Evolutionary conservation across 2,888 invertebrate species (phyloP), one percentile per base, ranked within the genome.

Genomic region (Cryptocheilus praepositus): DNA sequence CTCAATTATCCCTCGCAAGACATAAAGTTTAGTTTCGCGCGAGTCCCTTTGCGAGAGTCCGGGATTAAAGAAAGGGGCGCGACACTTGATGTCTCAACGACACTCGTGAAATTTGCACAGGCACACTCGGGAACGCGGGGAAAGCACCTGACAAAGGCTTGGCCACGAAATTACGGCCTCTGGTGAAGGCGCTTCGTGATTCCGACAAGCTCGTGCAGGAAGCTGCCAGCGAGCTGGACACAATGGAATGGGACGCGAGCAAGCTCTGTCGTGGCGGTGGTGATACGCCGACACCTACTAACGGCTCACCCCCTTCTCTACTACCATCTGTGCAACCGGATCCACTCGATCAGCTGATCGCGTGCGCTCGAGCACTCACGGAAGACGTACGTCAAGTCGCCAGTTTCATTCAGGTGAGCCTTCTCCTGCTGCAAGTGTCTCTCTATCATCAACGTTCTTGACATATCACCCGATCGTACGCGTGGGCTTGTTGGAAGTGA

Each of bases 381-480:
- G 95, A 96, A 87, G 97, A 98, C 89, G 96, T 97, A 46, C 91
- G 96, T 75, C 95, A 96, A 87, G 94, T 96, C 16, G 94, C 96
- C 18, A 96, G 96, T 15, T 96, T 97, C 85, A 96, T 98, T 82
- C 96, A 92, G 83, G 88, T 88, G 76, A 74, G 62, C 67, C 70
- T 73, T 64, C 49, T 45, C 18, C 8, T 57, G 11, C 18, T 11
- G 67, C 13, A 44, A 3, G 16, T 44, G 28, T 3, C 43, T 55
- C 18, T 19, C 36, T 36, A 2, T 25, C 5, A 25, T 25, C 25
- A 25, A 25, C 25, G 25, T 25, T 25, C 25, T 25, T 25, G 5
- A 2, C 25, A 5, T 25, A 2, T 25, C 5, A 25, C 25, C 25
- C n/a, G n/a, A n/a, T n/a, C n/a, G n/a, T n/a, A n/a, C n/a, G n/a